Percentiles rank a stretch among this genome's conserved stretches.
These are phyloP conservation scores for Atrichornis clamosus DNA, from an alignment of 2,113 vertebrate species.

Conservation along the genomic window DNA sequence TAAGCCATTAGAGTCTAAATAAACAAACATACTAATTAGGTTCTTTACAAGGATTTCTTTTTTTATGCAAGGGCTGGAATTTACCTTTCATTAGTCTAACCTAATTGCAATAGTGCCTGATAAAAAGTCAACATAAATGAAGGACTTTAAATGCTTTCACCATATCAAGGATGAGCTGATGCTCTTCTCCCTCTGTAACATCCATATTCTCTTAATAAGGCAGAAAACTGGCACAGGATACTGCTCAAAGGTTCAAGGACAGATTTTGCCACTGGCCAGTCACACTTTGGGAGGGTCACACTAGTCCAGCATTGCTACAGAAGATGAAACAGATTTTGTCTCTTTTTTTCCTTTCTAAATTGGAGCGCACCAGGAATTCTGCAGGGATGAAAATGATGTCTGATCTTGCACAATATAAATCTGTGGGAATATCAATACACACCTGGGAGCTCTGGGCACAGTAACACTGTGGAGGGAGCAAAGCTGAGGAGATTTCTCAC, in stretches of 20 bases:
- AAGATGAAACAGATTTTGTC: neutral
- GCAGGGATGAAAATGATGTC: neutral
- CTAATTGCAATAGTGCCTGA: conserved; percentile 76
- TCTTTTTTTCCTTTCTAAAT: neutral
- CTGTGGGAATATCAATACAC: neutral
- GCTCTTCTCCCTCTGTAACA: neutral
- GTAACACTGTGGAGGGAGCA: neutral
- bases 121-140: conserved; percentile 70
- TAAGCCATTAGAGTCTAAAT: conserved; percentile 78
- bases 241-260: neutral
- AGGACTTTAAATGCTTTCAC: conserved; percentile 50
- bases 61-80: conserved; percentile 70
- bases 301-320: neutral
- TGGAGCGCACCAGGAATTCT: neutral
- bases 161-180: neutral
- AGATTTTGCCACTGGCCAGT: neutral
- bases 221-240: neutral
- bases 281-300: neutral
- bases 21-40: conserved; percentile 79
- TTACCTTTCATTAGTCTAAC: conserved; percentile 84
- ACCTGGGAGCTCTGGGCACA: neutral
- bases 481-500: neutral
- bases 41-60: conserved; percentile 68
- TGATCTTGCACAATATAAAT: neutral
- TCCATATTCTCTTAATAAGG: neutral